Evolutionary conservation across 2,113 vertebrate genomes (phyloP).

Genomic region (Lonchura striata): DNA sequence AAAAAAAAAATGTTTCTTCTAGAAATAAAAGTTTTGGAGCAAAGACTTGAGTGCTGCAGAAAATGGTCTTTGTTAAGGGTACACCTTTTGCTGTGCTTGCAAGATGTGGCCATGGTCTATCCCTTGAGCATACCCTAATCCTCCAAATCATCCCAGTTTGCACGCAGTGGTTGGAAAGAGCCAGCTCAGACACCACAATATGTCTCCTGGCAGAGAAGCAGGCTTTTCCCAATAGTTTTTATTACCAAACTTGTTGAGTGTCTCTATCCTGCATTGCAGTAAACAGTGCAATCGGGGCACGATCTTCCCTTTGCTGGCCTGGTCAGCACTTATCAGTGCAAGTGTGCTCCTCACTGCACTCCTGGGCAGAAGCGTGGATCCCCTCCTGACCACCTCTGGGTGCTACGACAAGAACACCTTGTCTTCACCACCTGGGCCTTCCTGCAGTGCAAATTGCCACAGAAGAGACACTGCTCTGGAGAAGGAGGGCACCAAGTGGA

Average conservation of each 20-base stretch:
- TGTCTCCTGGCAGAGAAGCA: not conserved
- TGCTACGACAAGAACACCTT: not conserved
- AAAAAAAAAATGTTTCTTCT: not conserved
- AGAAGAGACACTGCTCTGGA: not conserved
- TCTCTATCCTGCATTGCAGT: not conserved
- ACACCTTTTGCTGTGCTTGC: not conserved
- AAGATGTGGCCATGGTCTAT: not conserved
- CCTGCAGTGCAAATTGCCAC: not conserved
- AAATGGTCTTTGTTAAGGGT: not conserved
- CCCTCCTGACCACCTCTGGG: not conserved
- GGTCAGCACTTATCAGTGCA: not conserved
- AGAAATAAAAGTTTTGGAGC: not conserved
- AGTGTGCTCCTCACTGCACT: not conserved
- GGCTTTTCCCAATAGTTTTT: not conserved
- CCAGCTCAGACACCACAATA: not conserved
- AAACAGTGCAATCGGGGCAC: not conserved
- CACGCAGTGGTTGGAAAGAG: accelerated
- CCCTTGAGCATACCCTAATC: not conserved
- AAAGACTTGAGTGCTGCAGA: not conserved
- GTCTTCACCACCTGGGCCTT: not conserved
- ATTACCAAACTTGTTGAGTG: not conserved
- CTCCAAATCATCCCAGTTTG: not conserved
- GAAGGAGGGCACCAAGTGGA: not conserved
- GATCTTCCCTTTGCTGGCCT: not conserved
- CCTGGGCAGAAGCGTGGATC: not conserved